Evolutionary conservation across 1,140 invertebrate species (phyloP), one percentile per base, ranked within the genome.

Genomic region (Drosophila littoralis): DNA sequence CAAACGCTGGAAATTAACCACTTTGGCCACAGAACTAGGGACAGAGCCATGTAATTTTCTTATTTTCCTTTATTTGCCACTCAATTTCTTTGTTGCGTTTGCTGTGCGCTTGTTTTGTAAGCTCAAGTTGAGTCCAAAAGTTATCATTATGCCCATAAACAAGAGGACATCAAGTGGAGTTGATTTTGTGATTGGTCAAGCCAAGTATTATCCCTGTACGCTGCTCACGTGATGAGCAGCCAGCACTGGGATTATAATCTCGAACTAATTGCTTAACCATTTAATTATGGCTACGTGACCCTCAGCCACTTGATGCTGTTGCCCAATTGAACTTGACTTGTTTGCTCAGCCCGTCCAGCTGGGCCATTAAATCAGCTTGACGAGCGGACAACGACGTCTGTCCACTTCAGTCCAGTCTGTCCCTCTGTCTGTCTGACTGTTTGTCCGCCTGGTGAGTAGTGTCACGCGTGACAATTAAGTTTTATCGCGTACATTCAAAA

Each of bases 201-300:
- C 46, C 52, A 12, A 38, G 52, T 55, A 2, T 9, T 63, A 55
- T 54, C 22, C 22, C 4, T 28, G 22, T 28, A 28, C 22, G 22
- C 2, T 5, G 22, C 42, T 13, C 43, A 51, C 7, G 9, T 40
- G 32, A 12, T 28, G 22, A 28, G 3, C 67, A 52, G 13, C 28
- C 7, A 15, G 22, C 8, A 3, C 32, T 51, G 57, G 43, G 45
- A 65, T 66, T 60, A 68, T 78, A 65, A 75, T 63, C 59, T 50
- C n/a, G 9, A 4, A 40, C 58, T 88, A 85, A 85, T 86, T 78
- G 68, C 76, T 65, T 70, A 82, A 77, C 75, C 79, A 71, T 88
- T 79, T 88, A 86, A 88, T 82, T 76, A 48, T 59, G 35, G 28
- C 33, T 55, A 63, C 75, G 43, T 50, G 82, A 33, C 59, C 60